Evolutionary conservation across 2,888 invertebrate genomes (phyloP), one percentile per base, ranked within the genome.

Genomic region (Spatulosminthurus flaviceps): DNA sequence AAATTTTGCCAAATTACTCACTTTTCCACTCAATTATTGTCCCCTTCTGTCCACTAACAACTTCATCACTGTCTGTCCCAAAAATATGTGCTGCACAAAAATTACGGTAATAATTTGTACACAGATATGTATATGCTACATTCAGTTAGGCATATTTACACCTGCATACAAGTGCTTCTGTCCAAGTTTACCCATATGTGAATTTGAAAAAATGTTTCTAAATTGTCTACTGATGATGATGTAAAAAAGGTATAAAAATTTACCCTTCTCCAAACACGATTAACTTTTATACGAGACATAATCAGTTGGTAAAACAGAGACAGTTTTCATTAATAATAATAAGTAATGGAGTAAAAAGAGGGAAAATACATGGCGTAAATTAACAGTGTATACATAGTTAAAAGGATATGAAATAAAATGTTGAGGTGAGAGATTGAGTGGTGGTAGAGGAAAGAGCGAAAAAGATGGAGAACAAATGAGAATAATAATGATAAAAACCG

Each of bases 51-150:
- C 19, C 19, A 43, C 16, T 28, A 22, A 74, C 74, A 74, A 41
- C 66, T 75, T 26, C 22, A 75, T 41, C 75, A 75, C 66, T 75
- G 64, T 75, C 75, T 28, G 51, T n/a, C n/a, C 51, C 51, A 72
- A 43, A 51, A 43, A 72, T 51, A 24, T 72, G 19, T n/a, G n/a
- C n/a, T n/a, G 72, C 26, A 22, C 72, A 72, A 16, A 41, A 5
- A n/a, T 51, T 34, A 34, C 34, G 34, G 34, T 5, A 66, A 69
- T 69, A 42, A 69, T 29, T 1, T 29, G 7, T 41, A 21, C 28
- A 51, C 26, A 51, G 21, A 28, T 22, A 71, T 42, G 34, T 34
- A 34, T 4, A 34, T 34, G 9, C 9, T n/a, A n/a, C n/a, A n/a
- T n/a, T n/a, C n/a, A n/a, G n/a, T n/a, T n/a, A n/a, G n/a, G n/a